phyloP scores from a whole-genome alignment of 2,797 vertebrate species.

The Knipowitschia caucasica region DNA sequence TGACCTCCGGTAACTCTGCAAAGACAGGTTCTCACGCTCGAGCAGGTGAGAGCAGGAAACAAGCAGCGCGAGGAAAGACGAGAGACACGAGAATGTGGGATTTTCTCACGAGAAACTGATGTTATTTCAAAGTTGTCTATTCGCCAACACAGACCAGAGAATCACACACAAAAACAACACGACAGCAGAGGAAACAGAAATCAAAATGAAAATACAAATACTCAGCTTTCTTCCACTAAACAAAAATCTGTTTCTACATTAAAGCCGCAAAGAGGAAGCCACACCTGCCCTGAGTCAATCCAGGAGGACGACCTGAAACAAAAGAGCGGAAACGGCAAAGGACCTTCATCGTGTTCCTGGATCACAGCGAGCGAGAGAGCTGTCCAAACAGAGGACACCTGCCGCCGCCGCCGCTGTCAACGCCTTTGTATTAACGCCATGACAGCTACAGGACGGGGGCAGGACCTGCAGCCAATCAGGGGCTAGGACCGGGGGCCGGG shows the following conservation, averaged over 20 bases:
- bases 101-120: constrained; percentile 56
- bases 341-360: constrained; percentile 35
- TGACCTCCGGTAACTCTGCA: too few relatives aligned
- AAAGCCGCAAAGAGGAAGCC: constrained; percentile 41
- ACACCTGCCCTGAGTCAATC: constrained; percentile 6
- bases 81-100: constrained; percentile 24
- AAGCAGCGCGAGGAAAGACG: constrained; percentile 15
- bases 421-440: constrained; percentile 59
- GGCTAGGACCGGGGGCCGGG: constrained; percentile 18
- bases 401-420: constrained; percentile 60
- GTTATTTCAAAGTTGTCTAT: constrained; percentile 46
- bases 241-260: neutral
- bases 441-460: constrained; percentile 41
- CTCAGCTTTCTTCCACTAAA: neutral
- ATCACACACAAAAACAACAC: too few relatives aligned
- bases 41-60: constrained; percentile 32
- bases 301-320: constrained; percentile 36
- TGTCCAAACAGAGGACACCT: constrained; percentile 57
- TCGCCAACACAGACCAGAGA: too few relatives aligned
- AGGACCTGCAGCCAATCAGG: constrained; percentile 20
- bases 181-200: too few relatives aligned
- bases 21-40: too few relatives aligned
- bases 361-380: constrained; percentile 18
- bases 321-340: constrained; percentile 14
- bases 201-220: too few relatives aligned